Percentiles rank a stretch among this genome's conserved stretches.
Conservation (phyloP, 2,113 vertebrate species). For the Peromyscus californicus region DNA sequence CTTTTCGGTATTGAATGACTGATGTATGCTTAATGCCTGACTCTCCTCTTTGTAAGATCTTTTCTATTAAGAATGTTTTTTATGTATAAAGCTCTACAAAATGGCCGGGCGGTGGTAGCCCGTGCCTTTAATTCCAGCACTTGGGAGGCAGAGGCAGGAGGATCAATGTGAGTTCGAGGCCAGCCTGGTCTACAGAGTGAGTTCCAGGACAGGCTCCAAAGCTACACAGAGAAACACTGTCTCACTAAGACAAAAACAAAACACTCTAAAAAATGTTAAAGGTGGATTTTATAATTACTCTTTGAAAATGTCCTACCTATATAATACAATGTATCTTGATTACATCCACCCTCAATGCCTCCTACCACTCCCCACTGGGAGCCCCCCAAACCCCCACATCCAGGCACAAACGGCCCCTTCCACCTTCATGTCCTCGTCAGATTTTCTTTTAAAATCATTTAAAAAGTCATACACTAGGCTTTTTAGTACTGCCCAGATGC, state of each 20-base stretch:
- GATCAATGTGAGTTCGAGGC: too few species aligned
- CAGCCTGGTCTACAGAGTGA: too few species aligned
- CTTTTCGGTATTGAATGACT: background rate
- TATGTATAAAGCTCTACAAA: background rate
- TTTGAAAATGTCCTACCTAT: background rate
- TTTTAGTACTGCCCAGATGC: background rate
- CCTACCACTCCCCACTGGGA: too few species aligned
- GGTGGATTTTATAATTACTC: background rate
- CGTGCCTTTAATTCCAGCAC: too few species aligned
- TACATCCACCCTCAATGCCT: background rate
- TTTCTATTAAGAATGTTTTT: background rate
- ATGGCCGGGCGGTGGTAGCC: too few species aligned
- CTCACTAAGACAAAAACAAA: too few species aligned
- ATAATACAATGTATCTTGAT: background rate
- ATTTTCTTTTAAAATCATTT: background rate
- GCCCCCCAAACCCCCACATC: rapidly evolving
- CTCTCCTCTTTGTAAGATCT: background rate
- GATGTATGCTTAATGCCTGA: background rate
- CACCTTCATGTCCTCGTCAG: too few species aligned
- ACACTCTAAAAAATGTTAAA: background rate
- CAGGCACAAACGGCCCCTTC: too few species aligned
- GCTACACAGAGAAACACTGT: too few species aligned
- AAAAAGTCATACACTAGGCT: background rate
- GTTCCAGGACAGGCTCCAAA: too few species aligned
- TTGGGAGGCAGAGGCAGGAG: too few species aligned